A percentile compares a stretch with the other conserved stretches of the same genome.
These are phyloP conservation scores for Exephanes ischioxanthus DNA, from an alignment of 2,888 invertebrate genomes.

Conservation along the genomic window DNA sequence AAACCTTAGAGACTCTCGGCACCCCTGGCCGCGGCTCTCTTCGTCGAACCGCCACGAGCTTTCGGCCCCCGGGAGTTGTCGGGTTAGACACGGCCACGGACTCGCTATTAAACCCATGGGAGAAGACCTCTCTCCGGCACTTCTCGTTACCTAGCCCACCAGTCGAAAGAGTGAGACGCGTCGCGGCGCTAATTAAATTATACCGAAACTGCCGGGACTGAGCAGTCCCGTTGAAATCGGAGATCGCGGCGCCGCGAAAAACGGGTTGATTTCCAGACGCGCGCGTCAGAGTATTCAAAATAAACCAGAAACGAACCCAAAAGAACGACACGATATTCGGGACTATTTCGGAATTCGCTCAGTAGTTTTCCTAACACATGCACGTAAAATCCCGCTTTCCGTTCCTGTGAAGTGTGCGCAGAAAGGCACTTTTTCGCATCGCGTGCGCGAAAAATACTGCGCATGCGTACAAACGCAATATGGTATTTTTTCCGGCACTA, in stretches of 20 bases:
- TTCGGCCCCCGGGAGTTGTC: constrained; percentile 53
- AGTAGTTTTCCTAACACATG: not conserved
- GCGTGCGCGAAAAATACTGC: too few species aligned
- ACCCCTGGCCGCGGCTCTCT: constrained; percentile 3
- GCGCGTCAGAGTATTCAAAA: constrained; percentile 58
- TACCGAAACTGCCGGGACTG: constrained; percentile 75
- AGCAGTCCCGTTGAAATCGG: constrained; percentile 57
- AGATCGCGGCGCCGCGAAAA: constrained; percentile 47
- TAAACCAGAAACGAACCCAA: not conserved
- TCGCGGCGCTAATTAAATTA: constrained; percentile 81
- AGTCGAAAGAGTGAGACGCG: constrained; percentile 24
- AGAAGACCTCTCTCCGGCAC: constrained; percentile 78
- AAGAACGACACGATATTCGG: constrained; percentile 29
- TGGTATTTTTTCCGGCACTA: not conserved
- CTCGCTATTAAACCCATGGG: constrained; percentile 82
- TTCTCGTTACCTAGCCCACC: constrained; percentile 74
- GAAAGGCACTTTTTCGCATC: too few species aligned
- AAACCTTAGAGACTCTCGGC: constrained; percentile 1
- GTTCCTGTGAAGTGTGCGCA: too few species aligned
- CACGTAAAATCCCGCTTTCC: too few species aligned
- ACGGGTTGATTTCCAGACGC: constrained; percentile 58
- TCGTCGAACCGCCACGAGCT: constrained; percentile 44
- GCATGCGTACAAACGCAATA: too few species aligned
- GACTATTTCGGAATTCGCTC: constrained; percentile 17
- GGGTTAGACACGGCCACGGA: constrained; percentile 77